These are phyloP conservation scores for Porites lutea DNA, from an alignment of 64 coral and sea anemone genomes.

Conservation along the genomic window DNA sequence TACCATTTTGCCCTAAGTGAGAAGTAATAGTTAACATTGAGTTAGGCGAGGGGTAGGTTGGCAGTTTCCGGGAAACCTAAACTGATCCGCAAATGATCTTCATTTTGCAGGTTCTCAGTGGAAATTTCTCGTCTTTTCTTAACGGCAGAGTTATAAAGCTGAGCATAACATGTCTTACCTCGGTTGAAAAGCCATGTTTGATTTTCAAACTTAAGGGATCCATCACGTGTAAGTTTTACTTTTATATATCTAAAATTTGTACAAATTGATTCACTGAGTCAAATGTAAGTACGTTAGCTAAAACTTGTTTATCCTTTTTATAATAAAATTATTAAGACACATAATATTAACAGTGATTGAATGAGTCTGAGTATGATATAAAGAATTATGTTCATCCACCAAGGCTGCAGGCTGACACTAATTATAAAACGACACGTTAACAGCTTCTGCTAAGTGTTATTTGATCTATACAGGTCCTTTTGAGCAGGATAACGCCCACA, in stretches of 20 bases:
- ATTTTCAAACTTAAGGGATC: slow-evolving; percentile 12
- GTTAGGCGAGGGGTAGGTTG: no score
- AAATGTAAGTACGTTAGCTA: background rate
- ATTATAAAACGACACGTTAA: background rate
- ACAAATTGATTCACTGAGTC: background rate
- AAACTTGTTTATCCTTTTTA: no score
- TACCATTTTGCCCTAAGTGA: no score
- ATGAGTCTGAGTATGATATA: no score
- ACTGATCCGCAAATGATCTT: background rate
- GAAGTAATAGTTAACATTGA: no score
- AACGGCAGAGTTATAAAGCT: slow-evolving; percentile 22
- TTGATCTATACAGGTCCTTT: background rate
- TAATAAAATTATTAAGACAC: no score
- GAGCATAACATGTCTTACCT: slow-evolving; percentile 5
- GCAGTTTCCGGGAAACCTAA: background rate
- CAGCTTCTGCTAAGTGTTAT: background rate
- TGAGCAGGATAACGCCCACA: background rate
- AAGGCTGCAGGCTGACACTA: background rate
- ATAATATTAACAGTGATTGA: no score
- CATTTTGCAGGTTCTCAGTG: background rate
- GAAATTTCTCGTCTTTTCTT: slow-evolving; percentile 3
- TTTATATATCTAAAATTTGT: background rate
- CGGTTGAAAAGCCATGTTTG: slow-evolving; percentile 11
- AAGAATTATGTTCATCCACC: no score
- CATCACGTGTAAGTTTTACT: slow-evolving; percentile 2